Base-by-base conservation (phyloP, 2,888 invertebrate genomes). In the Drosophila barbarae region DNA sequence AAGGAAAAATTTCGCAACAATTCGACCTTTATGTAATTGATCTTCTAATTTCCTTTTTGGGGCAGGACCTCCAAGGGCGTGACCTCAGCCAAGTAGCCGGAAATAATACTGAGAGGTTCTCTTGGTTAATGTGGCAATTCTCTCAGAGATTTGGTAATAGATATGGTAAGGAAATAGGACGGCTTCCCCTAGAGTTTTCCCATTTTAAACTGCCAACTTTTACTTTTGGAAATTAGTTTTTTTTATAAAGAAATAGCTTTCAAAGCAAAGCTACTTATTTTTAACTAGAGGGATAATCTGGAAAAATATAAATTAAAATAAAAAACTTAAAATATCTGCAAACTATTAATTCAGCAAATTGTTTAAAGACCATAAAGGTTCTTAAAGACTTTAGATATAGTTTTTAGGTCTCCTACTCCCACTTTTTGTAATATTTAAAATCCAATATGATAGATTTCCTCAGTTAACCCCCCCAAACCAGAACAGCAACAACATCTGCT, bases 51-150 rank as follows among this genome's bases (percentile, higher is more conserved):
- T 52, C 18, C 44, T 12, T 39, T 34, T 61, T 15, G 47, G 55
- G 35, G 41, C 46, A 13, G 30, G 83, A 68, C 78, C 84, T 77
- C 77, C 77, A 66, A 66, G 64, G 84, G 78, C 81, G 84, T 74
- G 69, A 65, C 80, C 68, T 64, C 53, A 54, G 56, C 57, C 47
- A 44, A 63, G 67, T 70, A 73, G 59, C 57, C 38, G 23, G 13
- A 67, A 30, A 39, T 21, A 7, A 65, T 26, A 39, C 39, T 3
- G 7, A 21, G 39, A 39, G 23, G 26, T 42, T n/a, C 1, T 26
- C 2, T 23, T 1, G 41, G 44, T 49, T 66, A 21, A 13, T 36
- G 42, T 8, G 36, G 51, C 51, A 77, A 69, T 56, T 72, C 61
- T 18, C 10, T 9, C 13, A 36, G 23, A 23, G 41, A 42, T 32